Percentiles rank a stretch among this genome's conserved stretches.
These are phyloP conservation scores for Zelostemma sp. DNA, from an alignment of 1,140 invertebrate species.

Conservation along the genomic window DNA sequence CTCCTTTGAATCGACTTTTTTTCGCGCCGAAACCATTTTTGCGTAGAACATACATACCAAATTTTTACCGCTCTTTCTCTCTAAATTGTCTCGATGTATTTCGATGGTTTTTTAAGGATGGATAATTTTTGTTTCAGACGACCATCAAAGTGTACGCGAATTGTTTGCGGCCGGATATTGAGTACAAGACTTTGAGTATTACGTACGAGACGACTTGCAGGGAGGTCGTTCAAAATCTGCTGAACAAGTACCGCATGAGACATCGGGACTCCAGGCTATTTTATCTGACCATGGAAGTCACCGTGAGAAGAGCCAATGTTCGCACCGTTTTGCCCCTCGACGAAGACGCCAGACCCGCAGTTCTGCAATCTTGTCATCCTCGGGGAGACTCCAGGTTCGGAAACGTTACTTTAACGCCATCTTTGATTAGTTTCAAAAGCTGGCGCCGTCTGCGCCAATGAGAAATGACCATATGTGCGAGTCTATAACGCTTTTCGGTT, in stretches of 20 bases:
- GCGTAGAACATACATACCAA: neutral
- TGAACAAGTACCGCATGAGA: slow-evolving; percentile 91
- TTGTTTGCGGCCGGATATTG: slow-evolving; percentile 89
- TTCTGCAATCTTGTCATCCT: slow-evolving; percentile 91
- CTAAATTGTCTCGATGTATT: no score
- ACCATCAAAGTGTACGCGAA: slow-evolving; percentile 92
- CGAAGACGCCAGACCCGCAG: slow-evolving; percentile 88
- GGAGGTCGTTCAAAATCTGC: slow-evolving; percentile 85
- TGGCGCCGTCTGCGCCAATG: no score
- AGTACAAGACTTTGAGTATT: slow-evolving; percentile 92
- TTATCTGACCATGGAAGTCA: slow-evolving; percentile 94
- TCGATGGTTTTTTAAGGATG: no score
- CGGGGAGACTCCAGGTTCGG: slow-evolving; percentile 88
- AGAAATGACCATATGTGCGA: no score
- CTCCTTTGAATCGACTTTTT: slow-evolving; percentile 6
- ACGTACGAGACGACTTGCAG: slow-evolving; percentile 87
- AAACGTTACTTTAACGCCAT: slow-evolving; percentile 29
- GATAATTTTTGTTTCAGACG: slow-evolving; percentile 75
- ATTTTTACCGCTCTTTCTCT: neutral
- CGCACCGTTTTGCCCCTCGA: slow-evolving; percentile 87
- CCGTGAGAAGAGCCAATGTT: slow-evolving; percentile 83
- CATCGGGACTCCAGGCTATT: slow-evolving; percentile 93
- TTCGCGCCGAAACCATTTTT: neutral
- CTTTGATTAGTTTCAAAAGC: no score
- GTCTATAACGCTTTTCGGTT: no score